Base-by-base conservation (phyloP, 2,888 invertebrate species). In the Malachius bipustulatus region DNA sequence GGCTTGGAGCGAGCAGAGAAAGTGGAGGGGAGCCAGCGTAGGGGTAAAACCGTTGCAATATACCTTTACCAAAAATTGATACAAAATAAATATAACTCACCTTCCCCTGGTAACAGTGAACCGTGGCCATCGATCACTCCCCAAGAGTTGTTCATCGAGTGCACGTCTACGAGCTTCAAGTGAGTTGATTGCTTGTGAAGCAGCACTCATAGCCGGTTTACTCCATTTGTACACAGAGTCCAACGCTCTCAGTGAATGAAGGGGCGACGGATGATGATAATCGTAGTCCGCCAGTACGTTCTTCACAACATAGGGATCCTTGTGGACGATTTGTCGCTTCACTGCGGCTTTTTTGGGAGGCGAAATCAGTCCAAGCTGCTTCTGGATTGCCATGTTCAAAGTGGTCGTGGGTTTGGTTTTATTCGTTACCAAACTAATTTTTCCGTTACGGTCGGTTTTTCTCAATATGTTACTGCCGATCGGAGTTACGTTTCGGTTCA, bases 371-470 rank as follows among this genome's bases (percentile, higher is more conserved):
- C 62, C 62, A 24, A 62, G 44, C 39, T 64, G 57, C 37, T 62
- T 59, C 36, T 60, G 54, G 30, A 64, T 59, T 8, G 60, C 58
- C 26, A 53, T 35, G 38, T 60, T 62, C 16, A 63, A 57, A 38
- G 56, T 54, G n/a, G 39, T 16, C 4, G 47, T 45, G 24, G 47
- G 46, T 15, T 51, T 47, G 9, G 50, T 44, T 49, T 69, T 64
- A 45, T 65, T 66, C n/a, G 70, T 64, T 0, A 64, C 54, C 26
- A 71, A 47, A n/a, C 63, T 59, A n/a, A 71, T 64, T 45, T 67
- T 64, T 14, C 70, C 70, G 54, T 69, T 67, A 14, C 65, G 59
- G 38, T 69, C 69, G 14, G 64, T 64, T 50, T 67, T 66, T 26
- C 64, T 54, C 9, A 68, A 57, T 39, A 70, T 69, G 38, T 61